Percentiles rank a stretch among this genome's conserved stretches.
Evolutionary conservation across 2,113 vertebrate genomes (phyloP).

Genomic region (Psilopsiagon aymara): DNA sequence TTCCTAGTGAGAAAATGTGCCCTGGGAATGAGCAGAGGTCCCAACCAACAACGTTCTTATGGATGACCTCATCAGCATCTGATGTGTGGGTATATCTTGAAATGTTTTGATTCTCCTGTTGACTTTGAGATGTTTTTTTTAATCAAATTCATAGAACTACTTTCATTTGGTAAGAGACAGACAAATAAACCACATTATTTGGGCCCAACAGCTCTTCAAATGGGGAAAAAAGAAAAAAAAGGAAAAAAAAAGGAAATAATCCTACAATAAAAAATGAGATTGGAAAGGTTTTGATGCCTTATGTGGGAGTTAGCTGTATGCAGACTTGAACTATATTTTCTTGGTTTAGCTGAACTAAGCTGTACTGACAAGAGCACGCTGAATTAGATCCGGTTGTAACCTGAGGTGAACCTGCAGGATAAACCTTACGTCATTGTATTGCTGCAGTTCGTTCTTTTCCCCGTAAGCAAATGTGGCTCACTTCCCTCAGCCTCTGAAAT

Average conservation of each 20-base stretch:
- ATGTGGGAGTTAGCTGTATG: slow-evolving; percentile 47
- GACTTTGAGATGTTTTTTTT: background rate
- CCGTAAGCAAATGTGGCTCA: background rate
- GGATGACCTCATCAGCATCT: background rate
- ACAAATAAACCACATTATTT: background rate
- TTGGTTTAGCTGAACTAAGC: slow-evolving; percentile 64
- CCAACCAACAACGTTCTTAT: background rate
- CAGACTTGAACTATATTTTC: slow-evolving; percentile 53
- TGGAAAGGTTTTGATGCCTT: slow-evolving; percentile 28
- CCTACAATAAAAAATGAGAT: slow-evolving; percentile 18
- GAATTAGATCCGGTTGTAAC: slow-evolving; percentile 65
- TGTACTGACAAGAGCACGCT: slow-evolving; percentile 59
- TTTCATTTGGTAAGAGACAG: slow-evolving; percentile 13
- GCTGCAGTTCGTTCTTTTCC: slow-evolving; percentile 29
- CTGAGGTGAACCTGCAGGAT: slow-evolving; percentile 66
- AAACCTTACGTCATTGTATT: slow-evolving; percentile 38
- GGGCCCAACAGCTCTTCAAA: background rate
- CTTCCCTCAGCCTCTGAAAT: slow-evolving; percentile 35
- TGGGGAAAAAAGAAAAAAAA: too few relatives aligned
- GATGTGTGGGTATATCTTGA: background rate
- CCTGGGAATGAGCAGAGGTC: background rate
- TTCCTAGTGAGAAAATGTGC: slow-evolving; percentile 1
- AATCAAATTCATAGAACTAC: slow-evolving; percentile 16
- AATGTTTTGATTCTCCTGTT: background rate
- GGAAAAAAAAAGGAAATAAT: background rate